Evolutionary conservation across 2,113 vertebrate species (phyloP).

Genomic region (Onychostruthus taczanowskii): DNA sequence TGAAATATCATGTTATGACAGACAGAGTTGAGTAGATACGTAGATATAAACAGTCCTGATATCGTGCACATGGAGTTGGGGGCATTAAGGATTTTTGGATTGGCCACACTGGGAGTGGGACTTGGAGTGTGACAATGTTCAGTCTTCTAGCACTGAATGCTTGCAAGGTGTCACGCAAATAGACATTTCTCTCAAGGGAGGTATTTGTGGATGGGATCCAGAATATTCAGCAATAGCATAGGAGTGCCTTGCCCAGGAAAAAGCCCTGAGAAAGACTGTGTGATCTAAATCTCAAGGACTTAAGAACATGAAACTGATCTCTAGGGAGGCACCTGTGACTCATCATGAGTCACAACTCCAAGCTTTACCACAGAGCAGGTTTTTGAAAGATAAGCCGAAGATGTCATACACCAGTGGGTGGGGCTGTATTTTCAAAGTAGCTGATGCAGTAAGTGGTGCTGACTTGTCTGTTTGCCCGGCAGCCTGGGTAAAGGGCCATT

Average conservation of each 20-base stretch:
- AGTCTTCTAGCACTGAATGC: background rate
- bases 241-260: background rate
- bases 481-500: background rate
- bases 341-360: constrained; percentile 4
- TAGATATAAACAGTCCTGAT: background rate
- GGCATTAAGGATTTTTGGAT: background rate
- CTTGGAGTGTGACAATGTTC: background rate
- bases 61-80: background rate
- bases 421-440: background rate
- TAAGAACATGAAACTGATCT: background rate
- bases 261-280: background rate
- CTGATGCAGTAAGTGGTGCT: background rate
- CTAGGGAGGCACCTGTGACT: background rate
- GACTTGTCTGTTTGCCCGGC: background rate
- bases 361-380: background rate
- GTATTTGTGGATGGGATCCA: background rate
- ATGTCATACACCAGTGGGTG: background rate
- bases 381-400: background rate
- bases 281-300: background rate
- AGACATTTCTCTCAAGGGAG: background rate
- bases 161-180: background rate
- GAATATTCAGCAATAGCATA: background rate
- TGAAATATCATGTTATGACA: background rate
- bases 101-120: background rate
- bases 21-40: background rate